Conservation (phyloP, 2,888 invertebrate species). For the Beris chalybata region DNA sequence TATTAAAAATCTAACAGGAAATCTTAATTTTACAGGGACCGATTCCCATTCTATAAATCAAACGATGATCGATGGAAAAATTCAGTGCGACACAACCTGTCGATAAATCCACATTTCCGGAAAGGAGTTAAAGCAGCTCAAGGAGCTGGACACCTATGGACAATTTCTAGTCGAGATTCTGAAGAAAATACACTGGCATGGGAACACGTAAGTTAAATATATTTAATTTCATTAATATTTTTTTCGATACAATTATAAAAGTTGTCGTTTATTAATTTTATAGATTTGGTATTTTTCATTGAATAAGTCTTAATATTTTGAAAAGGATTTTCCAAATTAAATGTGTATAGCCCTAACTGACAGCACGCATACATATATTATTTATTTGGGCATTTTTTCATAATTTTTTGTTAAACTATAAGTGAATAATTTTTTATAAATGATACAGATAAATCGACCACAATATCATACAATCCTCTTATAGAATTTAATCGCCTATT, state of each 20-base stretch:
- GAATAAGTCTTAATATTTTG: neutral
- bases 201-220: constrained; percentile 58
- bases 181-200: constrained; percentile 59
- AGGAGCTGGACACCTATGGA: constrained; percentile 89
- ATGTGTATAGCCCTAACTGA: no score
- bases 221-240: neutral
- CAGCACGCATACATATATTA: no score
- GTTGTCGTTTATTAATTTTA: neutral
- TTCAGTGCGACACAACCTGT: constrained; percentile 86
- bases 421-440: no score
- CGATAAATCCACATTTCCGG: constrained; percentile 88
- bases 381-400: no score
- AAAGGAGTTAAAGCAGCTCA: constrained; percentile 85
- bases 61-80: constrained; percentile 94
- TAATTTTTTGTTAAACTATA: no score
- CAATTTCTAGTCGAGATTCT: constrained; percentile 71
- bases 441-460: no score
- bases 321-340: no score
- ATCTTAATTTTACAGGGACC: constrained; percentile 62
- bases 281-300: neutral
- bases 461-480: no score
- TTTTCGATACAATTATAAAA: no score
- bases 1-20: no score
- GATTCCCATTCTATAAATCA: constrained; percentile 85
- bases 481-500: no score